Evolutionary conservation across 2,113 vertebrate species (phyloP), one percentile per base, ranked within the genome.

Genomic region (Odocoileus virginianus): DNA sequence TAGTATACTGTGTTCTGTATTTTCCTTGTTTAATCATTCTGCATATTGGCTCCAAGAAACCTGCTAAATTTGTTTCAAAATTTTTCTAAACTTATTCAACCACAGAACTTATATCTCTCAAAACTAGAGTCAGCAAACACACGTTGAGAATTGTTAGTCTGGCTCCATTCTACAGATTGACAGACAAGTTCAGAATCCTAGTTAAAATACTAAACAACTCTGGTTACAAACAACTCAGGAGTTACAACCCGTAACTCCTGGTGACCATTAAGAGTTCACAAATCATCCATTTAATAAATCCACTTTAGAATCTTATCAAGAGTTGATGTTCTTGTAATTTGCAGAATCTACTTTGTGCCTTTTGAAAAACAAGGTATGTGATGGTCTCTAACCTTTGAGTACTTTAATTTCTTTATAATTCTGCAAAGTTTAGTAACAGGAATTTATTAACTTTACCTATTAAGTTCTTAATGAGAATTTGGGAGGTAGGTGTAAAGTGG

Each of bases 281-380:
- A 96, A 87, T 47, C 21, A 95, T 60, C 16, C 50, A 96, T n/a
- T 71, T 96, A 76, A 43, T 74, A 93, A 93, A 84, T 92, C 94
- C 43, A 92, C 14, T 92, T 84, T 54, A 87, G 7, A 58, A 84
- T 86, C 28, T 86, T 81, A 85, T 11, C 58, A 95, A 95, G 45
- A 95, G 16, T 52, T 79, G 25, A 79, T 25, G 17, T 71, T 79
- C 5, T 90, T 64, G 27, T 55, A 74, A 87, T 79, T 47, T 84
- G 52, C 28, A 97, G 28, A 91, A 78, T 87, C 52, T 52, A 91
- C 13, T 94, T 95, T n/a, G 1, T 64, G 36, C 57, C 52, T 91
- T 94, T 89, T 83, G 43, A 78, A 94, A 89, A 84, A 54, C 8
- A 79, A 36, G 43, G 55, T n/a, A 83, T 82, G 30, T 83, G 47